Percentiles rank a stretch among this genome's conserved stretches.
Evolutionary conservation across 2,888 invertebrate species (phyloP).

Genomic region (Mythimna vitellina): DNA sequence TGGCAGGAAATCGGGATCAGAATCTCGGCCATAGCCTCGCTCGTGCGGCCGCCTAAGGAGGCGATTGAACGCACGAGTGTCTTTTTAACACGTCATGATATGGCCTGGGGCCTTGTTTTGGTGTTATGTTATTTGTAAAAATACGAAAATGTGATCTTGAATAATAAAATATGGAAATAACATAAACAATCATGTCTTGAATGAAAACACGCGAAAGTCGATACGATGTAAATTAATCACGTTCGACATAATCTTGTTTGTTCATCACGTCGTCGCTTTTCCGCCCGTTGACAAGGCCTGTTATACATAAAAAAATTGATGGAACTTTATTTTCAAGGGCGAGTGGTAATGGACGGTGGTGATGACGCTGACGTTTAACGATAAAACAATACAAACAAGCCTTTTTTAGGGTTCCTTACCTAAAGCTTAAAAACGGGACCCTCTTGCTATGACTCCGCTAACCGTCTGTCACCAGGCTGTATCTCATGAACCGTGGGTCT

Average conservation of each 20-base stretch:
- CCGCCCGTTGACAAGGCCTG: constrained; percentile 9
- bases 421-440: no score
- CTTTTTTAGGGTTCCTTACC: no score
- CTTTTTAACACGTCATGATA: no score
- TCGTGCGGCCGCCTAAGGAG: no score
- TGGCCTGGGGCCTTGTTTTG: no score
- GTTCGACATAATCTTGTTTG: constrained; percentile 33
- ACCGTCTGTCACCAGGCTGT: no score
- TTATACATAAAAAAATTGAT: constrained; percentile 17
- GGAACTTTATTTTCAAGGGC: background rate
- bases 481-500: no score
- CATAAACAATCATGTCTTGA: constrained; percentile 7
- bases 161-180: constrained; percentile 34
- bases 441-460: no score
- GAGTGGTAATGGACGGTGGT: background rate
- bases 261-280: constrained; percentile 12
- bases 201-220: constrained; percentile 29
- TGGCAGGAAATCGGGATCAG: no score
- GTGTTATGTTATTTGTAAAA: background rate
- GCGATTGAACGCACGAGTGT: no score
- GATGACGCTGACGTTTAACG: no score
- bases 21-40: no score
- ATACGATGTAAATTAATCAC: constrained; percentile 44
- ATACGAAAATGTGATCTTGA: constrained; percentile 13
- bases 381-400: background rate